Percentiles rank a stretch among this genome's conserved stretches.
phyloP scores from a whole-genome alignment of 2,888 invertebrate genomes.

The Craniophora ligustri region DNA sequence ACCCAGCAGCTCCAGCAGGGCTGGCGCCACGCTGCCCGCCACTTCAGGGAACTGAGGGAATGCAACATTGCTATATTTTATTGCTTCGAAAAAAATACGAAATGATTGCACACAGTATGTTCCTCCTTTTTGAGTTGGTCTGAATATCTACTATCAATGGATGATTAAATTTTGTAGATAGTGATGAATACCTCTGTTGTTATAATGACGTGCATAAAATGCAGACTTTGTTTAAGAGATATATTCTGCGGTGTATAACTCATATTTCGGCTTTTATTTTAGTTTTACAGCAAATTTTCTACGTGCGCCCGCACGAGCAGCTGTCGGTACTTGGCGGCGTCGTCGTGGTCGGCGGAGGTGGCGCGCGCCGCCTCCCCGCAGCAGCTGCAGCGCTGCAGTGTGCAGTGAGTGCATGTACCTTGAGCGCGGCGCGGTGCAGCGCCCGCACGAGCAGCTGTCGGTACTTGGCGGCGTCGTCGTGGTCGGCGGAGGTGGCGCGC shows the following conservation, averaged over 20 bases:
- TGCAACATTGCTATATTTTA: too few species aligned
- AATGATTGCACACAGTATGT: too few species aligned
- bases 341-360: constrained; percentile 96
- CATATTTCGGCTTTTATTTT: too few species aligned
- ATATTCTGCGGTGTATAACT: too few species aligned
- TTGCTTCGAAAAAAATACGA: neutral
- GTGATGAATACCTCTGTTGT: too few species aligned
- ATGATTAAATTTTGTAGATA: too few species aligned
- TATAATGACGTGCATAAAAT: too few species aligned
- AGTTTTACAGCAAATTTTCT: too few species aligned
- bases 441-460: constrained; percentile 98
- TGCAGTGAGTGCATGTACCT: constrained; percentile 95
- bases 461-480: constrained; percentile 98
- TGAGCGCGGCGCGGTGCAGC: constrained; percentile 97
- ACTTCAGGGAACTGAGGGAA: constrained; percentile 94
- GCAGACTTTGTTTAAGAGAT: too few species aligned
- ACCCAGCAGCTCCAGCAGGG: constrained; percentile 97
- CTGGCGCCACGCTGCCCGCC: constrained; percentile 97
- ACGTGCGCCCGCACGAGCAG: constrained; percentile 97
- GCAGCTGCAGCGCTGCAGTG: constrained; percentile 97
- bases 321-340: constrained; percentile 98
- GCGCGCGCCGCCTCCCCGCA: constrained; percentile 97
- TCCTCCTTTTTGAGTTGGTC: too few species aligned
- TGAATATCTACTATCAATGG: too few species aligned
- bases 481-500: constrained; percentile 96